Percentiles rank a stretch among this genome's conserved stretches.
Evolutionary conservation across 1,140 invertebrate genomes (phyloP).

Genomic region (Gryllus bimaculatus): DNA sequence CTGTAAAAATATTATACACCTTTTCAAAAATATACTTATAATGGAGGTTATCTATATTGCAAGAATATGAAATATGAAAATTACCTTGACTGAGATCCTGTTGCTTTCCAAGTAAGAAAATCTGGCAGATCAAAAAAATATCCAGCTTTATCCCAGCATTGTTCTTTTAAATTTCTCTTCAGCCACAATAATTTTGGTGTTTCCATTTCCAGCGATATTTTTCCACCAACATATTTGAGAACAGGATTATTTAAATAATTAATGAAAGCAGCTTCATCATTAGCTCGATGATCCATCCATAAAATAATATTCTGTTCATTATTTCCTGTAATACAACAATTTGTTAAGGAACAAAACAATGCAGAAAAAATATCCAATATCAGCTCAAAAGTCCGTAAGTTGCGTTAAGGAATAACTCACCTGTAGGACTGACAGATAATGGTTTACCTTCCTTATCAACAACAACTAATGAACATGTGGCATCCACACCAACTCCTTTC

Average conservation of each 20-base stretch:
- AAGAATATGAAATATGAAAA: too few relatives aligned
- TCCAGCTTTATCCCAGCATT: constrained; percentile 56
- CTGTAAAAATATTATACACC: constrained; percentile 34
- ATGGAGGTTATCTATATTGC: too few relatives aligned
- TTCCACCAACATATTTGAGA: constrained; percentile 79
- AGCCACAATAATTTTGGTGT: constrained; percentile 93
- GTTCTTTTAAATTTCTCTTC: constrained; percentile 61
- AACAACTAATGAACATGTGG: constrained; percentile 87
- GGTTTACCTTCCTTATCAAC: constrained; percentile 61
- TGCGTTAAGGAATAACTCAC: constrained; percentile 33
- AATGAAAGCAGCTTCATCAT: constrained; percentile 69
- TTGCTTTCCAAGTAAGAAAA: constrained; percentile 88
- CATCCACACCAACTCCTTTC: constrained; percentile 88
- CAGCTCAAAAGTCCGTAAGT: too few relatives aligned
- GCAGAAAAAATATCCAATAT: neutral
- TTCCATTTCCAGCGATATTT: constrained; percentile 91
- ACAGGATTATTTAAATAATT: constrained; percentile 67
- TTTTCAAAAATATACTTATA: too few relatives aligned
- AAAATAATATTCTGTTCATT: constrained; percentile 79
- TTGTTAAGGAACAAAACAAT: neutral
- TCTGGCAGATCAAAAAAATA: constrained; percentile 89
- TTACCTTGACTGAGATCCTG: constrained; percentile 57
- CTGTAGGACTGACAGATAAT: constrained; percentile 62
- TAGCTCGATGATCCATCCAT: constrained; percentile 95
- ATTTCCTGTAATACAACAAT: constrained; percentile 35